A percentile compares a stretch with the other conserved stretches of the same genome.
phyloP scores from a whole-genome alignment of 2,113 vertebrate species.

The Sapayoa aenigma region DNA sequence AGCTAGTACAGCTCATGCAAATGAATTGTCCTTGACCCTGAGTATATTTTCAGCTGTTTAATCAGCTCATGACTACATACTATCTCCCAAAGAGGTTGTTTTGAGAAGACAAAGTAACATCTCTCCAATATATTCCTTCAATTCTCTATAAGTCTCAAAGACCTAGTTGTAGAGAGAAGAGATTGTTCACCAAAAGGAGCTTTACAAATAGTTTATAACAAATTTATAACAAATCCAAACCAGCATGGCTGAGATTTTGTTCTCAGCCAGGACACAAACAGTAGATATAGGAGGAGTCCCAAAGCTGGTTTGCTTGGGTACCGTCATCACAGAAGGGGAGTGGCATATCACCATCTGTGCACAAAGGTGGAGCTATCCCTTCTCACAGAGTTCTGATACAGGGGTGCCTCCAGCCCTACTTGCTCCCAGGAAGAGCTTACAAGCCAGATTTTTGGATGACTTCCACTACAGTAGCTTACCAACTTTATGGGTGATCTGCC shows the following conservation, averaged over 20 bases:
- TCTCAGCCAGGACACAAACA: neutral
- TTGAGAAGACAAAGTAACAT: neutral
- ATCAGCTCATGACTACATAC: neutral
- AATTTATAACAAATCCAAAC: neutral
- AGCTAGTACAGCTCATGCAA: neutral
- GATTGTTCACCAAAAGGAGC: neutral
- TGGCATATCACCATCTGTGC: neutral
- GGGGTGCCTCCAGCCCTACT: neutral
- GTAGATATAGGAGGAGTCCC: neutral
- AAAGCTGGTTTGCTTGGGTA: neutral
- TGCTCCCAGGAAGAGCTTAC: neutral
- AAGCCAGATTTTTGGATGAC: neutral
- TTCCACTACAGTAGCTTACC: neutral
- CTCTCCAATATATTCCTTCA: neutral
- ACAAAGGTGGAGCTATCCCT: neutral
- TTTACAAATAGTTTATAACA: neutral
- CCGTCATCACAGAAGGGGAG: neutral
- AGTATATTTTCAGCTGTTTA: neutral
- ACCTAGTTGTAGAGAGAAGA: neutral
- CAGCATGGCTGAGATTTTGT: neutral
- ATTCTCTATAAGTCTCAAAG: neutral
- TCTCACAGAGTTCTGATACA: neutral
- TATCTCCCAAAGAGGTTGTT: neutral
- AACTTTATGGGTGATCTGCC: neutral
- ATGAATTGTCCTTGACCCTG: neutral